Conservation (phyloP, 2,113 vertebrate genomes). For the Saccopteryx leptura region DNA sequence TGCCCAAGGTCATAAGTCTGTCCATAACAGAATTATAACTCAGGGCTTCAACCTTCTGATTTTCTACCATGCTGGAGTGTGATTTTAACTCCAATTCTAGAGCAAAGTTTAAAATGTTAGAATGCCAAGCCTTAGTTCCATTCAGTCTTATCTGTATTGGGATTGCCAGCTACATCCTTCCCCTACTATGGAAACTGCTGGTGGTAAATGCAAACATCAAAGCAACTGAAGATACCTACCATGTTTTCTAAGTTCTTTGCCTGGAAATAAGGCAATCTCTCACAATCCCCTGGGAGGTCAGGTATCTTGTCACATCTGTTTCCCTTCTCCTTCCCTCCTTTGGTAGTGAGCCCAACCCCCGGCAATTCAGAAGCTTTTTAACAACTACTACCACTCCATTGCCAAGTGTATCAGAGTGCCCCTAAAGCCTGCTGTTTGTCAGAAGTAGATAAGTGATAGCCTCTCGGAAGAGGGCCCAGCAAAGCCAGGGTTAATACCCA, state of each 20-base stretch:
- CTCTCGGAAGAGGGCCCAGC: not conserved
- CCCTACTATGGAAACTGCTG: not conserved
- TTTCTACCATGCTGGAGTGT: not conserved
- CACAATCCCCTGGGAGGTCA: not conserved
- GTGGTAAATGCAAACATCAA: not conserved
- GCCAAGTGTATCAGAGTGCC: not conserved
- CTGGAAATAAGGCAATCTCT: not conserved
- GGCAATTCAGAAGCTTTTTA: not conserved
- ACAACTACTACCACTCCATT: not conserved
- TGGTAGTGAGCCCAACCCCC: not conserved
- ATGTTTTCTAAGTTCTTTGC: constrained; percentile 2
- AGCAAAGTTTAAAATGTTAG: not conserved
- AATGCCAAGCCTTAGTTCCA: not conserved
- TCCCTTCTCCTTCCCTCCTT: not conserved
- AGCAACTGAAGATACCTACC: not conserved
- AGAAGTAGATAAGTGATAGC: not conserved
- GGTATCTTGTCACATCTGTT: not conserved
- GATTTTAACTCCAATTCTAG: constrained; percentile 51
- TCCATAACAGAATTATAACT: constrained; percentile 10
- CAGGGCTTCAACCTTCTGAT: not conserved
- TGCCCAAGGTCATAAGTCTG: not conserved
- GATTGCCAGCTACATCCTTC: not conserved
- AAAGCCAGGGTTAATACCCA: constrained; percentile 32
- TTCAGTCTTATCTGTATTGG: not conserved
- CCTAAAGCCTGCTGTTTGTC: not conserved